Percentiles rank a stretch among this genome's conserved stretches.
These are phyloP conservation scores for Musca domestica DNA, from an alignment of 1,140 invertebrate genomes.

Conservation along the genomic window DNA sequence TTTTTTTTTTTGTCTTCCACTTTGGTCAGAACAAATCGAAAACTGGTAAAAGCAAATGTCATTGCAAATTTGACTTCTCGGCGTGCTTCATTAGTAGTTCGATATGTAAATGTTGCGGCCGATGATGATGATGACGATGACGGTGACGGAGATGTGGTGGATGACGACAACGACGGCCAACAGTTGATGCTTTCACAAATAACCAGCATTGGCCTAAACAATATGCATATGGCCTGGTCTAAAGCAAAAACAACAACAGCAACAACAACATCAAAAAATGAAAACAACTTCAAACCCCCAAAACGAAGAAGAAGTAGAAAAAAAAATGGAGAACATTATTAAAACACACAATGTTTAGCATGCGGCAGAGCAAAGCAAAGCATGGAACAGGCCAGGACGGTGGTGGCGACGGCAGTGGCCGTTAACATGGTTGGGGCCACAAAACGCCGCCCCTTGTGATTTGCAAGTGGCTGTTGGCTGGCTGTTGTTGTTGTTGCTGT, in stretches of 20 bases:
- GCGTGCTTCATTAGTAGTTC: conserved; percentile 7
- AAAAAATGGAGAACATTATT: conserved; percentile 13
- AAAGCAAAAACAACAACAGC: not conserved
- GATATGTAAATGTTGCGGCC: too few species aligned
- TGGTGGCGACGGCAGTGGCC: too few species aligned
- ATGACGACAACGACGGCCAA: too few species aligned
- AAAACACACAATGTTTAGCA: conserved; percentile 1
- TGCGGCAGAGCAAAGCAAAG: not conserved
- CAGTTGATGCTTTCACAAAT: too few species aligned
- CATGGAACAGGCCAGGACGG: not conserved
- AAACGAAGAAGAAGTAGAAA: not conserved
- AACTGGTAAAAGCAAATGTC: conserved; percentile 16
- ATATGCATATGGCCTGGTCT: not conserved
- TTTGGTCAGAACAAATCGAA: conserved; percentile 6
- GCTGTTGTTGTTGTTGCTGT: not conserved
- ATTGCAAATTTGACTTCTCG: conserved; percentile 12
- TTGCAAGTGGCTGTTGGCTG: too few species aligned
- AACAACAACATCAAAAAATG: not conserved
- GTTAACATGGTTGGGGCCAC: not conserved
- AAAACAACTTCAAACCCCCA: too few species aligned
- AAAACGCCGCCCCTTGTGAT: conserved; percentile 13
- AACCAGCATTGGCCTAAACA: too few species aligned
- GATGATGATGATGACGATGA: too few species aligned
- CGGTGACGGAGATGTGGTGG: too few species aligned
- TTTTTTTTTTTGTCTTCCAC: too few species aligned